A percentile compares a stretch with the other conserved stretches of the same genome.
Evolutionary conservation across 2,797 vertebrate genomes (phyloP).

Genomic region (Paramormyrops hopkinsi): DNA sequence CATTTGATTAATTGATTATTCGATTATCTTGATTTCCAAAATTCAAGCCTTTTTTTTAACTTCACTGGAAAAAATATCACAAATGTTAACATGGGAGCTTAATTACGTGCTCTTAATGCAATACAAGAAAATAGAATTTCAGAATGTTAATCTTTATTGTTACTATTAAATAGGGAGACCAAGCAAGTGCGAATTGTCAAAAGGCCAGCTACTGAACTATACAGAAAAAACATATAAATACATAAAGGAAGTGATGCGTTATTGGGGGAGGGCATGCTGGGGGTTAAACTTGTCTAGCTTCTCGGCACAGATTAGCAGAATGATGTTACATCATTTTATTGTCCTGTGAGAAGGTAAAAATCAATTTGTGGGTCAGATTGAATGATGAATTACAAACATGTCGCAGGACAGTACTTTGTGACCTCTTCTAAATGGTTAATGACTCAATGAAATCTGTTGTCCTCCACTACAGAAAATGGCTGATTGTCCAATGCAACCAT

Average conservation of each 20-base stretch:
- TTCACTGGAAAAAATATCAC: neutral
- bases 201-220: neutral
- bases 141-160: neutral
- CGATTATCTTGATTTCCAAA: neutral
- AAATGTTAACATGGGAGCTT: neutral
- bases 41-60: neutral
- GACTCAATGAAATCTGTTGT: neutral
- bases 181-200: neutral
- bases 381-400: neutral
- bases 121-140: neutral
- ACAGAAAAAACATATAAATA: neutral
- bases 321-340: neutral
- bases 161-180: neutral
- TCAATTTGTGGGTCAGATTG: neutral
- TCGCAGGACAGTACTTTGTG: neutral
- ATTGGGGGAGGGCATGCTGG: neutral
- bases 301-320: neutral
- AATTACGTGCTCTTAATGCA: neutral
- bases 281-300: neutral
- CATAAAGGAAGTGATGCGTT: neutral
- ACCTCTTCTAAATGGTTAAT: neutral
- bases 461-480: neutral
- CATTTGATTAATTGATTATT: neutral
- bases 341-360: neutral
- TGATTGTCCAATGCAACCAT: neutral